These are phyloP conservation scores for Chloroclysta siterata DNA, from an alignment of 2,888 invertebrate species.

Conservation along the genomic window DNA sequence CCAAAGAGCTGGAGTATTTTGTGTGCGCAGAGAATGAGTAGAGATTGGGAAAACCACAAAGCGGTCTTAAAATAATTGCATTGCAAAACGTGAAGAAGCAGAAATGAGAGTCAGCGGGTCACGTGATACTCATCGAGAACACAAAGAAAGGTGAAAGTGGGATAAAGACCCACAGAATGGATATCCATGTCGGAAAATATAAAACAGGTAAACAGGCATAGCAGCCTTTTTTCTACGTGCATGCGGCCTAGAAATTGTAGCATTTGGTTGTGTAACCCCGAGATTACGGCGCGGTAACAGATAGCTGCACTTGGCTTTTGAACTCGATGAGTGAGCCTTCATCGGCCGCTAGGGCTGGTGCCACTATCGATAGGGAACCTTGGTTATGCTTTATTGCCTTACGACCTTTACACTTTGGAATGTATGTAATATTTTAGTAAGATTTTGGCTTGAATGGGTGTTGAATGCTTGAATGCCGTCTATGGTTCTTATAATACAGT, in stretches of 20 bases:
- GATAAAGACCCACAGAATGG: no score
- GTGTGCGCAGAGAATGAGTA: no score
- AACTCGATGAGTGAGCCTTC: conserved; percentile 82
- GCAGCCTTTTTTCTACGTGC: conserved; percentile 22
- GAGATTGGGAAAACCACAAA: no score
- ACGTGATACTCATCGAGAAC: no score
- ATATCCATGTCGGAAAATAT: no score
- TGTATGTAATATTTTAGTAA: conserved; percentile 3
- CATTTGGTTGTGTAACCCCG: conserved; percentile 60
- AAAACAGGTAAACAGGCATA: neutral
- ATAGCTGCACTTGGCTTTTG: conserved; percentile 77
- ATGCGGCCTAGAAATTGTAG: conserved; percentile 52
- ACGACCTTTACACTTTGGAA: conserved; percentile 11
- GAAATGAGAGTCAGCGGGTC: no score
- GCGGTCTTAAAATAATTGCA: no score
- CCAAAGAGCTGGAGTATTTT: no score
- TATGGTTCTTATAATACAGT: neutral
- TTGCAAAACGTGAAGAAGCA: no score
- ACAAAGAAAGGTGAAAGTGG: no score
- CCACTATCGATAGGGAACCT: conserved; percentile 19
- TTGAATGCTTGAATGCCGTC: neutral
- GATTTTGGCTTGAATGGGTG: neutral
- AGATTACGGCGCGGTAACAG: conserved; percentile 63
- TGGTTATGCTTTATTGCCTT: conserved; percentile 24
- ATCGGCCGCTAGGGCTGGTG: conserved; percentile 51